Evolutionary conservation across 2,797 vertebrate species (phyloP).

Genomic region (Sphaeramia orbicularis): DNA sequence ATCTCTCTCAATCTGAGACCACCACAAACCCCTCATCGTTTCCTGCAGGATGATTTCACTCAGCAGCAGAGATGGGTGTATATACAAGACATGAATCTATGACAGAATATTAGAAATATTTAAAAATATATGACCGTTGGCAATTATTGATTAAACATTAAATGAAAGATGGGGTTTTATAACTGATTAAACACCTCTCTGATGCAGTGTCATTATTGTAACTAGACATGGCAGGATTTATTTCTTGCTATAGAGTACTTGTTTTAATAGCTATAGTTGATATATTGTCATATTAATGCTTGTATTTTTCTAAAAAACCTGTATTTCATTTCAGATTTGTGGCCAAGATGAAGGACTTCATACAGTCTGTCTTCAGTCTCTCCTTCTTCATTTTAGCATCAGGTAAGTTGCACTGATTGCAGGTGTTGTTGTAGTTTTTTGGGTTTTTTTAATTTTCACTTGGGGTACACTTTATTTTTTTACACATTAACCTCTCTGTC

Average conservation of each 20-base stretch:
- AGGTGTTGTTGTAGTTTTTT: not conserved
- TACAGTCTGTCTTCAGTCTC: conserved; percentile 33
- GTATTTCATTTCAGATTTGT: conserved; percentile 34
- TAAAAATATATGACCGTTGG: no score
- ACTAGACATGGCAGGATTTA: not conserved
- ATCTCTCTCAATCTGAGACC: conserved; percentile 82
- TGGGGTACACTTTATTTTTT: conserved; percentile 1
- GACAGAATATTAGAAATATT: not conserved
- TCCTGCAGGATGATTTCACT: conserved; percentile 42
- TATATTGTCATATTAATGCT: not conserved
- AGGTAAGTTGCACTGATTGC: conserved; percentile 27
- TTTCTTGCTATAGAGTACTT: not conserved
- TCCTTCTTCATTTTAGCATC: not conserved
- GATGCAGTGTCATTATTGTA: not conserved
- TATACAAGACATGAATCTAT: not conserved
- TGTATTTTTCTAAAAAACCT: not conserved
- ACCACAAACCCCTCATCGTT: conserved; percentile 75
- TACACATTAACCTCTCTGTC: conserved; percentile 4
- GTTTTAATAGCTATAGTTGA: not conserved
- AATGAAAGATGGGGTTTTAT: no score
- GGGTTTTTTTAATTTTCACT: not conserved
- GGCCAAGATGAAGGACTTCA: conserved; percentile 46
- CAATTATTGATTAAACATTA: no score
- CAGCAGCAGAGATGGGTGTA: not conserved
- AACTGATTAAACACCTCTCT: no score